Conservation (phyloP, 2,888 invertebrate species). For the Parnassius mnemosyne region DNA sequence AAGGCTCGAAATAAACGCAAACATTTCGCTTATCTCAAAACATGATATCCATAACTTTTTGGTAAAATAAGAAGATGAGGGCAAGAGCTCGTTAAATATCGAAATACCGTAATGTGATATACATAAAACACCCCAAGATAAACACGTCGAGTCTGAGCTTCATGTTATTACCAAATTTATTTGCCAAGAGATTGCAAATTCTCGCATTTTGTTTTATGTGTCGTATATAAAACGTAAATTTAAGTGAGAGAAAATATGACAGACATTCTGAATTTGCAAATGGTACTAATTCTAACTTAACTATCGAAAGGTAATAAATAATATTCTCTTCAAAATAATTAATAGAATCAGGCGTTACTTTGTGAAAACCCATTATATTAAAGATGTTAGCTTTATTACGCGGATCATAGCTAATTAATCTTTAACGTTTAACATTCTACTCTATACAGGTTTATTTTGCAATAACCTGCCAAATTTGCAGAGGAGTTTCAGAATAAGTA, state of each 20-base stretch:
- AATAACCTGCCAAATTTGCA: too few species aligned
- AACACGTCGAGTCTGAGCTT: constrained; percentile 36
- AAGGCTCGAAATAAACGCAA: too few species aligned
- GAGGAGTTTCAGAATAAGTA: too few species aligned
- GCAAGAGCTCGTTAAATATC: constrained; percentile 16
- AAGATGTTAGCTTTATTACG: too few species aligned
- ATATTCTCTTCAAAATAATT: neutral
- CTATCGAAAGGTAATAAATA: constrained; percentile 5
- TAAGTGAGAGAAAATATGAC: constrained; percentile 22
- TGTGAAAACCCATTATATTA: too few species aligned
- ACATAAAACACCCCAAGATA: constrained; percentile 46
- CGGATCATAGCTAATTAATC: too few species aligned
- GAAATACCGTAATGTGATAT: constrained; percentile 45
- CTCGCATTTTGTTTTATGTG: constrained; percentile 28
- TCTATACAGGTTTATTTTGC: too few species aligned
- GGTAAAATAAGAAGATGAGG: neutral
- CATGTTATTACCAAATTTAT: constrained; percentile 41
- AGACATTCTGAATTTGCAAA: constrained; percentile 10
- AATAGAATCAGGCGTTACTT: too few species aligned
- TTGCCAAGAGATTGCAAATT: constrained; percentile 36
- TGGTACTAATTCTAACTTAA: constrained; percentile 3
- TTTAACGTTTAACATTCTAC: too few species aligned
- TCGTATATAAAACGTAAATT: constrained; percentile 14
- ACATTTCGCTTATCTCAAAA: too few species aligned
- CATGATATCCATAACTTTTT: too few species aligned